A percentile compares a stretch with the other conserved stretches of the same genome.
These are phyloP conservation scores for Callithrix jacchus DNA, from an alignment of 2,113 vertebrate genomes.

Conservation along the genomic window DNA sequence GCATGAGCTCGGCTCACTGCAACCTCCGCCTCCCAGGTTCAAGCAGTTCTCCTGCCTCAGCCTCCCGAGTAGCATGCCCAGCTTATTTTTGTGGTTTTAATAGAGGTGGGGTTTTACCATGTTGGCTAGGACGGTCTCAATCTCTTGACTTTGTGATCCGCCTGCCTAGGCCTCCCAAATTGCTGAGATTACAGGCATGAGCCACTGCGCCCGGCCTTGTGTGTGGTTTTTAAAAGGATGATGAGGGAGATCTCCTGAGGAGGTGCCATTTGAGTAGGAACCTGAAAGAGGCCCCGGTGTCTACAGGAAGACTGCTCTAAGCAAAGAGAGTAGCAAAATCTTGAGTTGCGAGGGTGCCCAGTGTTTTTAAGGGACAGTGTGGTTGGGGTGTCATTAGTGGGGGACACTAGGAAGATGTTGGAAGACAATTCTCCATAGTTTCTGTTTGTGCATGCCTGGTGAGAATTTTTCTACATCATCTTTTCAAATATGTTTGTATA, in stretches of 20 bases:
- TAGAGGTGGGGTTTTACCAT: no score
- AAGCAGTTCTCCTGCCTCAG: no score
- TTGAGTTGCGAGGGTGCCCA: not conserved
- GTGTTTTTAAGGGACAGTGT: not conserved
- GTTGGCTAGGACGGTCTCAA: no score
- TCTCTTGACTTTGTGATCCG: not conserved
- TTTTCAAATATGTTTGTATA: not conserved
- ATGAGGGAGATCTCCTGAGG: not conserved
- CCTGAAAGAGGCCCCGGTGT: not conserved
- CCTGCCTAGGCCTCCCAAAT: no score
- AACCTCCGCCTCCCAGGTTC: no score
- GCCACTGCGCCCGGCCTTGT: rapidly evolving
- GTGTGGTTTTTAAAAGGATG: not conserved
- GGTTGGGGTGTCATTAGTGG: rapidly evolving
- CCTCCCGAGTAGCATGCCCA: no score
- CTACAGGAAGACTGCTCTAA: not conserved
- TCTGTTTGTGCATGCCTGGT: no score
- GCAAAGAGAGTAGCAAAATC: not conserved
- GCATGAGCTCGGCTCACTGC: no score
- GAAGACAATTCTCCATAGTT: rapidly evolving
- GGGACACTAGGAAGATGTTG: not conserved
- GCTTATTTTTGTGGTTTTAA: no score
- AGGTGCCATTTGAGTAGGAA: not conserved
- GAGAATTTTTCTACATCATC: not conserved
- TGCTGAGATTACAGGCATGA: no score